A percentile compares a stretch with the other conserved stretches of the same genome.
Evolutionary conservation across 2,797 vertebrate species (phyloP).

Genomic region (Trichosurus vulpecula): DNA sequence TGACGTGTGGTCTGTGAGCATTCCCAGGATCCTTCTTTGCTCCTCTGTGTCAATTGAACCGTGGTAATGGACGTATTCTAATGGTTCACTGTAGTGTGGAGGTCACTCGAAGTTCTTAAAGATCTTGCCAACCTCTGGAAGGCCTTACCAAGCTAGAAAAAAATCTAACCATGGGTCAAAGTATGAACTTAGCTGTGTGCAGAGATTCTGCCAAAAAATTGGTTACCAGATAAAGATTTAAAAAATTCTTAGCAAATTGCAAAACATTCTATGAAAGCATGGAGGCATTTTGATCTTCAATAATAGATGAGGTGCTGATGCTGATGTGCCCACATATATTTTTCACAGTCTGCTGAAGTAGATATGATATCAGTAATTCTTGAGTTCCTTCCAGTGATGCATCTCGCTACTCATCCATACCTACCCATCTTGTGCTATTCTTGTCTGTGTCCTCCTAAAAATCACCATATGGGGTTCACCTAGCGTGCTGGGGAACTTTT

Average conservation of each 20-base stretch:
- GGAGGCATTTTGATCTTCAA: neutral
- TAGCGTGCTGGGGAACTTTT: neutral
- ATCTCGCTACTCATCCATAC: neutral
- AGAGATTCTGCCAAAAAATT: neutral
- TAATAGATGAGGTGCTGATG: neutral
- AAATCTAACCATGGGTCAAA: neutral
- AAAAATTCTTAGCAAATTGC: neutral
- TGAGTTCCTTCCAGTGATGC: neutral
- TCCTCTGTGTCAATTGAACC: neutral
- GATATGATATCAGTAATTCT: neutral
- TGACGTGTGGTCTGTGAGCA: neutral
- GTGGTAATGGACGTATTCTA: neutral
- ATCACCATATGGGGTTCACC: neutral
- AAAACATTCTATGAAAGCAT: neutral
- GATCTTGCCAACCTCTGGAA: neutral
- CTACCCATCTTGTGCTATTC: neutral
- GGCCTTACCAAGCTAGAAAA: neutral
- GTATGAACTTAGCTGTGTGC: neutral
- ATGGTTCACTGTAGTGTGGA: neutral
- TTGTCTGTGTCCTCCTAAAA: neutral
- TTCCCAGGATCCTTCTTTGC: neutral
- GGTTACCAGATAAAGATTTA: neutral
- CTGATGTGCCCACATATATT: neutral
- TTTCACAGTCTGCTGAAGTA: neutral
- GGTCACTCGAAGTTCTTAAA: neutral